phyloP scores from a whole-genome alignment of 1,140 invertebrate species.

The Musca domestica region DNA sequence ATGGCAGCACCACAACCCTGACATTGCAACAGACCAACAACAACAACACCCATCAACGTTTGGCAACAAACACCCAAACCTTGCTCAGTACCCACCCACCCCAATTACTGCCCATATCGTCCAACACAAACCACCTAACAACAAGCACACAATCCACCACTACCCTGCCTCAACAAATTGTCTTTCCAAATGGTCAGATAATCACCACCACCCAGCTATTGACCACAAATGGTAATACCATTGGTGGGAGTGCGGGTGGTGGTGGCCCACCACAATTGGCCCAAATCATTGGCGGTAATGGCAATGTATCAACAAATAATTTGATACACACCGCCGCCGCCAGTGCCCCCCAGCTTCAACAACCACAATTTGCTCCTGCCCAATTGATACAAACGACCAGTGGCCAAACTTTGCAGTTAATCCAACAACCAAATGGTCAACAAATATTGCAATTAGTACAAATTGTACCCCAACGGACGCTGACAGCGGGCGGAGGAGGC shows the following conservation, averaged over 20 bases:
- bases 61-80: not conserved
- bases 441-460: constrained; percentile 48
- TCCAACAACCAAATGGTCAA: constrained; percentile 49
- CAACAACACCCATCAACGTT: not conserved
- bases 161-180: constrained; percentile 44
- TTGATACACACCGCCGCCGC: constrained; percentile 26
- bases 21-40: not conserved
- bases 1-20: not conserved
- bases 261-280: constrained; percentile 20
- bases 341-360: constrained; percentile 22
- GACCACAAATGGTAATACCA: constrained; percentile 30
- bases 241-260: too few relatives aligned
- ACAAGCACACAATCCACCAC: constrained; percentile 34
- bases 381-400: constrained; percentile 46
- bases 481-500: constrained; percentile 27
- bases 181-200: constrained; percentile 51
- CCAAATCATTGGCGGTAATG: constrained; percentile 37
- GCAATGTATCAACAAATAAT: constrained; percentile 32
- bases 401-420: constrained; percentile 48
- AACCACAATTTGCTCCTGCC: constrained; percentile 39
- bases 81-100: not conserved
- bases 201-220: constrained; percentile 50
- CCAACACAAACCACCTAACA: constrained; percentile 21
- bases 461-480: constrained; percentile 38
- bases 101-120: not conserved